These are phyloP conservation scores for Zaprionus bogoriensis DNA, from an alignment of 2,888 invertebrate genomes.

Conservation along the genomic window DNA sequence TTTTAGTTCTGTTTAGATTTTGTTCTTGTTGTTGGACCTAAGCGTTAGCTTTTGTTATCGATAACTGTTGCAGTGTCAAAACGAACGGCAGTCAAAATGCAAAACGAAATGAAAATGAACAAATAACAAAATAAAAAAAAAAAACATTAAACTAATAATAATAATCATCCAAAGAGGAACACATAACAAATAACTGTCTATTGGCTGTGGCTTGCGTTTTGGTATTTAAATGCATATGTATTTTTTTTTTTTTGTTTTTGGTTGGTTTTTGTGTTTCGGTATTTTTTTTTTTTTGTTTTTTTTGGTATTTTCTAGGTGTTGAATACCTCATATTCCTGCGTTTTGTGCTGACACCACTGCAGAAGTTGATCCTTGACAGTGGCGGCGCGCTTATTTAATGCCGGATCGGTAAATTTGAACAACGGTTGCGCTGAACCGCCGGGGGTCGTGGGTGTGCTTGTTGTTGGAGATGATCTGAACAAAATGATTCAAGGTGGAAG, in stretches of 20 bases:
- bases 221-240: conserved; percentile 26
- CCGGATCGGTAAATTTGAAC: conserved; percentile 96
- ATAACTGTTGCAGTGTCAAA: conserved; percentile 20
- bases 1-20: conserved; percentile 17
- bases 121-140: conserved; percentile 15
- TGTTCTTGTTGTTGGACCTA: conserved; percentile 35
- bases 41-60: conserved; percentile 49
- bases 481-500: conserved; percentile 74
- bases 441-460: conserved; percentile 84
- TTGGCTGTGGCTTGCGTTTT: conserved; percentile 47
- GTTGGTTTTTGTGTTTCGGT: conserved; percentile 19
- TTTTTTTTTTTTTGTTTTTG: conserved; percentile 26
- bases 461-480: conserved; percentile 89
- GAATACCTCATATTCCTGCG: conserved; percentile 97
- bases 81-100: conserved; percentile 45
- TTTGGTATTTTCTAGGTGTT: conserved; percentile 34
- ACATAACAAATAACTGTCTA: conserved; percentile 37
- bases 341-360: conserved; percentile 98
- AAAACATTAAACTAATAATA: conserved; percentile 5
- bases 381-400: conserved; percentile 94
- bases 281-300: conserved; percentile 27
- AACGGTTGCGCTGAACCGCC: conserved; percentile 87
- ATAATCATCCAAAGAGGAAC: conserved; percentile 2
- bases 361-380: conserved; percentile 98
- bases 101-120: conserved; percentile 25